Base-by-base conservation (phyloP, 2,888 invertebrate genomes). In the Eumerus sabulonum region DNA sequence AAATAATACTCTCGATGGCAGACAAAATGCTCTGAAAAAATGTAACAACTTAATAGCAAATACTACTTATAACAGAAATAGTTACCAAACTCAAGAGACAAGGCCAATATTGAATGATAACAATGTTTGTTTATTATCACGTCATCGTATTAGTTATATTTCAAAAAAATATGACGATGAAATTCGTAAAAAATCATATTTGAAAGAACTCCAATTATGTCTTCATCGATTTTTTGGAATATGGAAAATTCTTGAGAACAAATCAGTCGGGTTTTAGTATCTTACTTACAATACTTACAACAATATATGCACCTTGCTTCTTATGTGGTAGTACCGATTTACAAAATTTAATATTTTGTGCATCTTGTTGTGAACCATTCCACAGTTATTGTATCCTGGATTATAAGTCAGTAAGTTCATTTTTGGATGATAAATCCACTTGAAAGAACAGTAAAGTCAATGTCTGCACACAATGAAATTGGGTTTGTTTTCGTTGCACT, bases 301-400 rank as follows among this genome's bases (percentile, higher is more conserved):
- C 94, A 72, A 92, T 96, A 85, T 92, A 92, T 60, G 92, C 94
- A 27, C 91, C 97, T 66, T 98, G 98, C 89, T 97, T 95, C 89
- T 91, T 98, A 13, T 98, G 98, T 87, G 98, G 97, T 44, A 97
- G 97, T 88, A 94, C 95, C 60, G 98, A 98, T 7, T 91, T 92
- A 84, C 95, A 97, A 50, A 90, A 96, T 92, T 91, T 98, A 88
- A 91, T 97, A 83, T 95, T 94, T 87, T 98, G 98, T 89, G 93
- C 93, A 81, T 93, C 94, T 82, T 98, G 98, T 90, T 98, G 98
- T 90, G 98, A 98, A 90, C 96, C 98, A 77, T 98, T 96, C 90
- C 98, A 98, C 90, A 91, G 92, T 76, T 98, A 95, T 91, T 98
- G 98, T 89, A 92, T 97, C 82, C 96, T 95, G 86, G 93, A 93